Evolutionary conservation across 2,888 invertebrate genomes (phyloP).

Genomic region (Zaprionus lineosus): DNA sequence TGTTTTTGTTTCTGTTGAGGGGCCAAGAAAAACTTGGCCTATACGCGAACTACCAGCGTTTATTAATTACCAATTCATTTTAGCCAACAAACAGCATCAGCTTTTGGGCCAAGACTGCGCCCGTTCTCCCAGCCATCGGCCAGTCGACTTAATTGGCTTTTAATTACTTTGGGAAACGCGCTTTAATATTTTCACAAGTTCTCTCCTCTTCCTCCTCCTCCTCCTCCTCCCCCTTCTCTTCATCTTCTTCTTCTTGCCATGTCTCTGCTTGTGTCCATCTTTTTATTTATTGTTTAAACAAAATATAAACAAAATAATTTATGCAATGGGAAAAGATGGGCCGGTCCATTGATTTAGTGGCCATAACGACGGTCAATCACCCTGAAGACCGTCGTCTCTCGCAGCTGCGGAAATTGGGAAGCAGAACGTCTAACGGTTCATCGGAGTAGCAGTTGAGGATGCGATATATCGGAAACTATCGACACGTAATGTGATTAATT

Average conservation of each 20-base stretch:
- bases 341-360: conserved; percentile 1
- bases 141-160: conserved; percentile 59
- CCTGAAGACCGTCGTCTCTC: too few species aligned
- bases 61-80: conserved; percentile 74
- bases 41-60: conserved; percentile 46
- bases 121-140: conserved; percentile 14
- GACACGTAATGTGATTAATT: too few species aligned
- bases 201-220: too few species aligned
- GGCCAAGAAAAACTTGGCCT: conserved; percentile 1
- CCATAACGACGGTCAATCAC: conserved; percentile 49
- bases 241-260: too few species aligned
- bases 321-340: conserved; percentile 52
- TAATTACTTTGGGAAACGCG: conserved; percentile 71
- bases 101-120: conserved; percentile 6
- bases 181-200: conserved; percentile 72
- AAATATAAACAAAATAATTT: conserved; percentile 38
- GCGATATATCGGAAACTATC: too few species aligned
- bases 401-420: conserved; percentile 21
- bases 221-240: too few species aligned
- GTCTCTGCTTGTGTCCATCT: too few species aligned
- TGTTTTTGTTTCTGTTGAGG: conserved; percentile 3
- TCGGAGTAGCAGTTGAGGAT: too few species aligned
- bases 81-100: conserved; percentile 53
- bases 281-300: too few species aligned
- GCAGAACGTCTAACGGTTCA: too few species aligned